These are phyloP conservation scores for Stratiomys singularior DNA, from an alignment of 2,888 invertebrate species.

Conservation along the genomic window DNA sequence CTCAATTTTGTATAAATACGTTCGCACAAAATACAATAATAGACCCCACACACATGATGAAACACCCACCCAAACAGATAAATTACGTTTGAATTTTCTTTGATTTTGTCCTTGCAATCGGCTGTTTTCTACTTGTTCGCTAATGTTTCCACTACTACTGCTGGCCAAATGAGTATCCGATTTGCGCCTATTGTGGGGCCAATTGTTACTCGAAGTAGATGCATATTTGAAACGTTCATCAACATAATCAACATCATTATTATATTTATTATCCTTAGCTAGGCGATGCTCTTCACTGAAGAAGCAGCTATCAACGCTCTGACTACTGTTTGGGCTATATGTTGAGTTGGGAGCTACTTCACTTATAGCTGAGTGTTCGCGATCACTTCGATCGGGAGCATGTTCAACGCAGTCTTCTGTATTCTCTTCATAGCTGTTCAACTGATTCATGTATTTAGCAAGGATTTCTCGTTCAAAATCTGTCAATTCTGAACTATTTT, in stretches of 20 bases:
- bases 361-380: conserved; percentile 18
- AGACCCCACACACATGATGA: conserved; percentile 91
- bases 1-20: conserved; percentile 66
- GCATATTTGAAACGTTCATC: background rate
- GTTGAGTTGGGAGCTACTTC: background rate
- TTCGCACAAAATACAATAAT: conserved; percentile 78
- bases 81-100: conserved; percentile 61
- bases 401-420: background rate
- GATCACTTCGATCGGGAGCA: background rate
- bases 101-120: conserved; percentile 47
- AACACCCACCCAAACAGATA: conserved; percentile 88
- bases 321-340: conserved; percentile 39
- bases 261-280: conserved; percentile 5
- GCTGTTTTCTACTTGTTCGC: background rate
- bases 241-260: conserved; percentile 10
- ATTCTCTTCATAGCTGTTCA: background rate
- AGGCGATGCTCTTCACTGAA: conserved; percentile 31
- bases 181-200: conserved; percentile 7
- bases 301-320: conserved; percentile 44
- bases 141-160: background rate
- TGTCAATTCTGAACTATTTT: conserved; percentile 50
- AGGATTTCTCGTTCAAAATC: conserved; percentile 53
- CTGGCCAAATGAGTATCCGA: conserved; percentile 24
- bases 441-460: conserved; percentile 52
- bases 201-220: background rate